Conservation (phyloP, 2,888 invertebrate species). For the Pandemis cinnamomeana region DNA sequence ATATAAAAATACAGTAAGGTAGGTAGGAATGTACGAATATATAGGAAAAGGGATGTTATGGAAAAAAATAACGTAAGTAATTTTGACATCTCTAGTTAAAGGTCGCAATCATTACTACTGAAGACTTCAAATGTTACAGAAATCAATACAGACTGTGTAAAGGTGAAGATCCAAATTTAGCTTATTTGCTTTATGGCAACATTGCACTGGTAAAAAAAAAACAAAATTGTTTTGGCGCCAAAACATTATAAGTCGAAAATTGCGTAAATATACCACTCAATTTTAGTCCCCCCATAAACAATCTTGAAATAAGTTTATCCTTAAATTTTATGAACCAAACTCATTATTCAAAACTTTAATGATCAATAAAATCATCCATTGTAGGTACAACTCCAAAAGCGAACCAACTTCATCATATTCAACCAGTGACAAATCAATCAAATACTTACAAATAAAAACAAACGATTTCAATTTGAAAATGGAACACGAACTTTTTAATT, state of each 20-base stretch:
- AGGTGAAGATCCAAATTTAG: too few relatives aligned
- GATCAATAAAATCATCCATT: not conserved
- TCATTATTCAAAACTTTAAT: not conserved
- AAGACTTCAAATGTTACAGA: not conserved
- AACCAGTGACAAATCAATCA: conserved; percentile 14
- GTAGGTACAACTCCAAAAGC: not conserved
- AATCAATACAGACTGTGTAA: not conserved
- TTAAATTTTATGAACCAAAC: not conserved
- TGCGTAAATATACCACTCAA: not conserved
- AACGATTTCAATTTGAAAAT: conserved; percentile 22
- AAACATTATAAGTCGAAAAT: not conserved
- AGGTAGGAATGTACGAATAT: too few relatives aligned
- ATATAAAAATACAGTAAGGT: too few relatives aligned
- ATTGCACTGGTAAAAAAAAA: not conserved
- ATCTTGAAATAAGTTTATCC: not conserved
- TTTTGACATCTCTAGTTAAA: too few relatives aligned
- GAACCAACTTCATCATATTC: not conserved
- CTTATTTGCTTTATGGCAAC: not conserved
- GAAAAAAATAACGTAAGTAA: too few relatives aligned
- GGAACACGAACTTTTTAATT: conserved; percentile 36
- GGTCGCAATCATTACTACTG: too few relatives aligned
- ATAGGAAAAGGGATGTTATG: too few relatives aligned
- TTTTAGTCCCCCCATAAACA: not conserved
- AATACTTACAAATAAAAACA: conserved; percentile 37
- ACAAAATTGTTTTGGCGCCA: not conserved